phyloP scores from a whole-genome alignment of 2,113 vertebrate species.

The Turdus rufiventris region DNA sequence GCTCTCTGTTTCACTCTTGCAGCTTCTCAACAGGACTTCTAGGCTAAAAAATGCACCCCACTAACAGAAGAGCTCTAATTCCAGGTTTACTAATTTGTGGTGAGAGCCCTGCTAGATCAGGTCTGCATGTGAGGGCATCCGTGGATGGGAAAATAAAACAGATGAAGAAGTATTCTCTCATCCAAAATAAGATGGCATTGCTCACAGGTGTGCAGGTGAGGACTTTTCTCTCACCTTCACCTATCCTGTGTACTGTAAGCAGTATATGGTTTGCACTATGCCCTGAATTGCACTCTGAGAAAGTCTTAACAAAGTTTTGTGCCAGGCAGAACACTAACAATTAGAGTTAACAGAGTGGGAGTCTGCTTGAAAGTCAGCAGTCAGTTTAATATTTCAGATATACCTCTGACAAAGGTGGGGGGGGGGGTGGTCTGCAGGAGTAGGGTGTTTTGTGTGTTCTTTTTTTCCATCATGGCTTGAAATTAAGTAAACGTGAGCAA shows the following conservation, averaged over 20 bases:
- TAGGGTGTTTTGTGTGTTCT: neutral
- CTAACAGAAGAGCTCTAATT: neutral
- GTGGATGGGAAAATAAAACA: neutral
- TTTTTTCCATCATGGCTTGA: neutral
- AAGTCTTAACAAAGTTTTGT: neutral
- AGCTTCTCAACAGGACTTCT: neutral
- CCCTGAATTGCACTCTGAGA: neutral
- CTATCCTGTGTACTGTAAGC: neutral
- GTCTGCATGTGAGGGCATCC: neutral
- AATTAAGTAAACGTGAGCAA: neutral
- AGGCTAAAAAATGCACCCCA: neutral
- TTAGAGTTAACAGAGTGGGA: neutral
- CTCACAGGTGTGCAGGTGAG: neutral
- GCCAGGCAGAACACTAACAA: neutral
- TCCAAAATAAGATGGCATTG: neutral
- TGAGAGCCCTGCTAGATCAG: neutral
- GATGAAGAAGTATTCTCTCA: neutral
- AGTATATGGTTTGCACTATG: neutral
- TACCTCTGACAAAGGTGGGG: neutral
- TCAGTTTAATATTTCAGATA: neutral
- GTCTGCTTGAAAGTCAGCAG: neutral
- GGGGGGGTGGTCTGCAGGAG: neutral
- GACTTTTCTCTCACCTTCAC: neutral
- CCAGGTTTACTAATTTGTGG: accelerated
- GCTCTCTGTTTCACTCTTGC: neutral